phyloP scores from a whole-genome alignment of 2,797 vertebrate species.

The Amblyraja radiata region DNA sequence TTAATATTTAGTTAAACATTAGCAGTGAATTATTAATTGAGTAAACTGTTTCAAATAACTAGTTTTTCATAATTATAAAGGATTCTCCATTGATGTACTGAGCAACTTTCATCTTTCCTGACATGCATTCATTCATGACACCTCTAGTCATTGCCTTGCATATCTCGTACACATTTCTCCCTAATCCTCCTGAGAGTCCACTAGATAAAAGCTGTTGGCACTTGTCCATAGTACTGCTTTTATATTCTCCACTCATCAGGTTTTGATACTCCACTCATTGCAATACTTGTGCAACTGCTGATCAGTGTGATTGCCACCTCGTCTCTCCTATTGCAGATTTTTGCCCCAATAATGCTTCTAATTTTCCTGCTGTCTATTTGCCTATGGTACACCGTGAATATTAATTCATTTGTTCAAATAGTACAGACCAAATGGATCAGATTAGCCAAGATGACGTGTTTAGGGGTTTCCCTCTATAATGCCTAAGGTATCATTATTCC shows the following conservation, averaged over 20 bases:
- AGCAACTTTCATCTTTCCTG: not conserved
- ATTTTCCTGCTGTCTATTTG: not conserved
- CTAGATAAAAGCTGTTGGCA: not conserved
- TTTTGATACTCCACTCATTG: not conserved
- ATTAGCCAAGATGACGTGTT: not conserved
- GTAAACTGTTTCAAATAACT: not conserved
- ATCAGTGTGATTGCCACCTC: not conserved
- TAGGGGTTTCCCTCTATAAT: no score
- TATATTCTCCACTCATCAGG: not conserved
- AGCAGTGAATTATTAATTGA: not conserved
- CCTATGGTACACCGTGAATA: not conserved
- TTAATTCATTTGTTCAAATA: not conserved
- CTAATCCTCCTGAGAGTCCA: not conserved
- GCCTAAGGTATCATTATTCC: not conserved
- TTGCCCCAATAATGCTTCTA: no score
- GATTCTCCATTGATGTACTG: not conserved
- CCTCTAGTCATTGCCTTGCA: not conserved
- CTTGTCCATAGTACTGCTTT: not conserved
- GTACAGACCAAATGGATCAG: not conserved
- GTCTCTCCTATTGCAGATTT: not conserved
- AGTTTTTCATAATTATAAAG: not conserved
- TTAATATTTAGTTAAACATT: not conserved
- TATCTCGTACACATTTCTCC: no score
- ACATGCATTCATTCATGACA: not conserved
- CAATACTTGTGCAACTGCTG: not conserved